These are phyloP conservation scores for Agonopterix subpropinquella DNA, from an alignment of 2,888 invertebrate genomes.

Conservation along the genomic window DNA sequence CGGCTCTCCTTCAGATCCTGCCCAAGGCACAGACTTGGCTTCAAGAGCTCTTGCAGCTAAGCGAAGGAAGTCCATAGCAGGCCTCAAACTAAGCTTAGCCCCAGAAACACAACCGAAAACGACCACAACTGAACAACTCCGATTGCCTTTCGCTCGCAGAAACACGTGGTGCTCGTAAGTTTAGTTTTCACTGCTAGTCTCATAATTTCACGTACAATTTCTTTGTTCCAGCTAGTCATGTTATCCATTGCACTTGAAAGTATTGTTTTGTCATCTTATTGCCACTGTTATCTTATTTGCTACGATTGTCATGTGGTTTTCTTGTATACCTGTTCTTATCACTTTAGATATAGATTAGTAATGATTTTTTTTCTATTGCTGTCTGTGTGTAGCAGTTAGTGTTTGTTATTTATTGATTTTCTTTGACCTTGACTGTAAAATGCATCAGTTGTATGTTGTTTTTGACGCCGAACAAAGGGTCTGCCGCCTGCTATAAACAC, in stretches of 20 bases:
- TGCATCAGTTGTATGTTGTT: constrained; percentile 14
- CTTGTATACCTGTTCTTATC: constrained; percentile 37
- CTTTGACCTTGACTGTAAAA: background rate
- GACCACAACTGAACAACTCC: constrained; percentile 38
- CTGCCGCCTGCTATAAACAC: constrained; percentile 6
- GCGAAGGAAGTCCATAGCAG: constrained; percentile 64
- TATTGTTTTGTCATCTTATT: constrained; percentile 8
- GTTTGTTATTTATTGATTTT: too few species aligned
- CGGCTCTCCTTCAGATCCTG: constrained; percentile 42
- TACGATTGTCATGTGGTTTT: constrained; percentile 19
- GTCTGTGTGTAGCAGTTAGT: too few species aligned
- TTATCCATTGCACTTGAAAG: background rate
- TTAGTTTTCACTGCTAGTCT: constrained; percentile 7
- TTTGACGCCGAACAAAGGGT: constrained; percentile 1
- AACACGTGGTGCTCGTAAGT: constrained; percentile 76
- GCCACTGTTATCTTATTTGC: constrained; percentile 22
- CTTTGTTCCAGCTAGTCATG: constrained; percentile 1
- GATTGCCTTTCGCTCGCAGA: constrained; percentile 54
- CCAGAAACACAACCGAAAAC: constrained; percentile 45
- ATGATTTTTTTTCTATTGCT: too few species aligned
- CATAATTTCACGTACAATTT: background rate
- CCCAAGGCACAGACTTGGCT: constrained; percentile 54
- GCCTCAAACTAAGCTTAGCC: constrained; percentile 55
- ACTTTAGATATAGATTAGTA: constrained; percentile 5
- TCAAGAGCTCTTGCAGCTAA: constrained; percentile 65